A percentile compares a stretch with the other conserved stretches of the same genome.
phyloP scores from a whole-genome alignment of 2,888 invertebrate genomes.

The Eupithecia pulchellata region DNA sequence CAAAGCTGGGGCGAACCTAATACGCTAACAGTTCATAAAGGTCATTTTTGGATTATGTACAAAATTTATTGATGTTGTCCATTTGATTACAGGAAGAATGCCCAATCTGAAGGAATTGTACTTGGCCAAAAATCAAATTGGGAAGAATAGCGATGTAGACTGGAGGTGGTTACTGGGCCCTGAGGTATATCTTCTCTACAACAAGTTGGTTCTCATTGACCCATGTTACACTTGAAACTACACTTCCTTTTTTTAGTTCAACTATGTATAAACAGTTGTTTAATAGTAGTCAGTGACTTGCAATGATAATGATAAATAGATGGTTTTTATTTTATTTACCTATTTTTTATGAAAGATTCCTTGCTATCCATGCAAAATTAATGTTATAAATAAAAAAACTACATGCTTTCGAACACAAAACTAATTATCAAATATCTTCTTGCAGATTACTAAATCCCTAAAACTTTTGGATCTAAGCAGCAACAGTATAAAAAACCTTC shows the following conservation, averaged over 20 bases:
- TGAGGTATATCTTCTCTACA: constrained; percentile 51
- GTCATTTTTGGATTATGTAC: background rate
- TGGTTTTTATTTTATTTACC: background rate
- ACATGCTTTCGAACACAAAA: background rate
- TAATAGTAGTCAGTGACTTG: background rate
- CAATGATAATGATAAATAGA: background rate
- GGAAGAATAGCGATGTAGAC: constrained; percentile 76
- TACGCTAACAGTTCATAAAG: no score
- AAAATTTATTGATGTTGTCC: background rate
- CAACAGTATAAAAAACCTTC: constrained; percentile 85
- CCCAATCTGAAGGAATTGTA: constrained; percentile 86
- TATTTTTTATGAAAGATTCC: background rate
- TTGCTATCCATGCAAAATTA: no score
- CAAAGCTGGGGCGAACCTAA: no score
- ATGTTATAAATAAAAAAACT: no score
- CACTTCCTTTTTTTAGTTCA: constrained; percentile 14
- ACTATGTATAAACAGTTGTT: background rate
- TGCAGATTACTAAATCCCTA: constrained; percentile 80
- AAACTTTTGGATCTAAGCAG: constrained; percentile 87
- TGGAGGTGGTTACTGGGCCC: constrained; percentile 89
- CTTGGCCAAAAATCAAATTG: constrained; percentile 87
- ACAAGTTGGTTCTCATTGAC: background rate
- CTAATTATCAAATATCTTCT: constrained; percentile 24
- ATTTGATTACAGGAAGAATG: constrained; percentile 72
- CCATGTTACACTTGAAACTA: background rate